A percentile compares a stretch with the other conserved stretches of the same genome.
Evolutionary conservation across 2,888 invertebrate species (phyloP).

Genomic region (Ceramica pisi): DNA sequence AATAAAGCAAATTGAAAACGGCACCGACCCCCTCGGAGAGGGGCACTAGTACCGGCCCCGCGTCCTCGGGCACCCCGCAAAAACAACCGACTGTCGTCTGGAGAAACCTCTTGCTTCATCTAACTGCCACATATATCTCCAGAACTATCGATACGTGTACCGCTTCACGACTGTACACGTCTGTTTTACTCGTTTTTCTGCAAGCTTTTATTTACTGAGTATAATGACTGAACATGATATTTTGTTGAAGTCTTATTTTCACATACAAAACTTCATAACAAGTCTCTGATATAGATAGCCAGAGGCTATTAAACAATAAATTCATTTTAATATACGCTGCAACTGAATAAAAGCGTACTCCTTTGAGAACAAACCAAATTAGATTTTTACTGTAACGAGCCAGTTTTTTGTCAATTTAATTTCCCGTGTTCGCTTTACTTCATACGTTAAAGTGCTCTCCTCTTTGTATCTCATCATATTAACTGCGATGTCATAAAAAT

Average conservation of each 20-base stretch:
- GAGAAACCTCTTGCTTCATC: conserved; percentile 75
- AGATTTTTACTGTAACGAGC: conserved; percentile 30
- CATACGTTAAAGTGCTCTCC: conserved; percentile 41
- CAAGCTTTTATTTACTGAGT: conserved; percentile 43
- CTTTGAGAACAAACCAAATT: conserved; percentile 32
- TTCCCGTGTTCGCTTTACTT: conserved; percentile 58
- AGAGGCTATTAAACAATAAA: conserved; percentile 12
- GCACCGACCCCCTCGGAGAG: conserved; percentile 80
- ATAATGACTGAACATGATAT: conserved; percentile 28
- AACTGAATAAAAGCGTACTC: conserved; percentile 28
- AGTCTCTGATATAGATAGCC: neutral
- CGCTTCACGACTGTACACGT: conserved; percentile 18
- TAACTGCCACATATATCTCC: conserved; percentile 72
- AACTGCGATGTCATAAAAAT: conserved; percentile 71
- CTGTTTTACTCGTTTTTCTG: conserved; percentile 23
- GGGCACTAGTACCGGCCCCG: conserved; percentile 72
- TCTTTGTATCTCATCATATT: conserved; percentile 72
- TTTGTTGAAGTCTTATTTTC: conserved; percentile 6
- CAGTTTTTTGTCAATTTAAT: conserved; percentile 77
- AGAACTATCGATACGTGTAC: conserved; percentile 60
- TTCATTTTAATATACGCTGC: conserved; percentile 20
- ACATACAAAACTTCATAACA: conserved; percentile 3
- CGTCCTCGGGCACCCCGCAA: conserved; percentile 75
- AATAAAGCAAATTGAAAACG: conserved; percentile 91
- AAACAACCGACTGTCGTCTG: conserved; percentile 80